A percentile compares a stretch with the other conserved stretches of the same genome.
These are phyloP conservation scores for Pomatorhinus ruficollis DNA, from an alignment of 2,113 vertebrate genomes.

Conservation along the genomic window DNA sequence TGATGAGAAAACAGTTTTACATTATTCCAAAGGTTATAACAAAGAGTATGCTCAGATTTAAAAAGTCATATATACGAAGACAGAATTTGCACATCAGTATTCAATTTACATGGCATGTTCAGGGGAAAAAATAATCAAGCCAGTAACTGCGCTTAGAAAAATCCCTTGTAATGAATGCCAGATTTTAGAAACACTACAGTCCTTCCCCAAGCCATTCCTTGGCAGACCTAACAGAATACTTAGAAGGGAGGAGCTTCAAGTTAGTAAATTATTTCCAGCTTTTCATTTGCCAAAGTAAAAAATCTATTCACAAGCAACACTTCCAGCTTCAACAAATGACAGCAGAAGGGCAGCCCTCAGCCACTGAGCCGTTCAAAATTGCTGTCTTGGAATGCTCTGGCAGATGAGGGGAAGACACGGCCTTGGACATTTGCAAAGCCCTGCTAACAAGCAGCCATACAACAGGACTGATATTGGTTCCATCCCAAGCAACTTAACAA, in stretches of 20 bases:
- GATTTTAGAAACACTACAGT: slow-evolving; percentile 49
- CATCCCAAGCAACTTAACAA: background rate
- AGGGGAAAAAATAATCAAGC: slow-evolving; percentile 54
- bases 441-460: background rate
- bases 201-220: slow-evolving; percentile 52
- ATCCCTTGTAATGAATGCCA: slow-evolving; percentile 63
- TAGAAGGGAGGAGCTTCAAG: slow-evolving; percentile 55
- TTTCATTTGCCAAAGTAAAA: slow-evolving; percentile 48
- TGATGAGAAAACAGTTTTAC: background rate
- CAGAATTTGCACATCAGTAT: slow-evolving; percentile 58
- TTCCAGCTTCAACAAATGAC: slow-evolving; percentile 25
- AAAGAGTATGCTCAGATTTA: background rate
- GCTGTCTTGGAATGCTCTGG: background rate
- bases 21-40: background rate
- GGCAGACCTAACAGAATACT: slow-evolving; percentile 47
- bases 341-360: slow-evolving; percentile 3
- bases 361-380: background rate
- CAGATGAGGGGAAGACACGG: background rate
- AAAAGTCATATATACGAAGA: background rate
- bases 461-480: background rate
- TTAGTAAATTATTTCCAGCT: slow-evolving; percentile 63
- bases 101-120: slow-evolving; percentile 62
- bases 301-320: slow-evolving; percentile 11
- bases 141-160: slow-evolving; percentile 26
- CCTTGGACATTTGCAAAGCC: background rate